Conservation (phyloP, 2,888 invertebrate species). For the Cheilosia soror region DNA sequence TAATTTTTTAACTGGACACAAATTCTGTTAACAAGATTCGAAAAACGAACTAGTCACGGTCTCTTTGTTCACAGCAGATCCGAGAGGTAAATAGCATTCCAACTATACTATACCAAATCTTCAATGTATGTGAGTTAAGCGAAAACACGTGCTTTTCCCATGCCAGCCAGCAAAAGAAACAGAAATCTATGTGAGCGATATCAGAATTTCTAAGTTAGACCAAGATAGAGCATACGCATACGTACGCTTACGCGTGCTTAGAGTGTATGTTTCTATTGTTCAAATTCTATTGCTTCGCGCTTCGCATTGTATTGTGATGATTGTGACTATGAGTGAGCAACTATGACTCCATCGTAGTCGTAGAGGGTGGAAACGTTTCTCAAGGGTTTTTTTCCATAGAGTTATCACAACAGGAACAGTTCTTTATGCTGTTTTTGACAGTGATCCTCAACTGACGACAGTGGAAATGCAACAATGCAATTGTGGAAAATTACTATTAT, state of each 20-base stretch:
- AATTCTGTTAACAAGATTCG: no score
- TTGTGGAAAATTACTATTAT: conserved; percentile 3
- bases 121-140: not conserved
- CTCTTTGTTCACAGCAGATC: not conserved
- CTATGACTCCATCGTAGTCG: not conserved
- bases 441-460: conserved; percentile 34
- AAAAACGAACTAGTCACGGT: not conserved
- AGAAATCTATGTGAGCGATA: conserved; percentile 2
- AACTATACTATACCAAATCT: not conserved
- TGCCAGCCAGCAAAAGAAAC: conserved; percentile 26
- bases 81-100: conserved; percentile 27
- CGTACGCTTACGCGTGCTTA: not conserved
- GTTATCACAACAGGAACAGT: conserved; percentile 22
- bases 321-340: not conserved
- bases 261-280: not conserved
- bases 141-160: conserved; percentile 47
- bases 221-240: conserved; percentile 32
- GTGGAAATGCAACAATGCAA: conserved; percentile 32
- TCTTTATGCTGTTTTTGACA: not conserved
- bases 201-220: conserved; percentile 26
- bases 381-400: not conserved
- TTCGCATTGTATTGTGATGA: not conserved
- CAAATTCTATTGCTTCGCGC: no score
- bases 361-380: conserved; percentile 16
- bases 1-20: no score